Base-by-base conservation (phyloP, 2,113 vertebrate genomes). In the Rissa tridactyla region DNA sequence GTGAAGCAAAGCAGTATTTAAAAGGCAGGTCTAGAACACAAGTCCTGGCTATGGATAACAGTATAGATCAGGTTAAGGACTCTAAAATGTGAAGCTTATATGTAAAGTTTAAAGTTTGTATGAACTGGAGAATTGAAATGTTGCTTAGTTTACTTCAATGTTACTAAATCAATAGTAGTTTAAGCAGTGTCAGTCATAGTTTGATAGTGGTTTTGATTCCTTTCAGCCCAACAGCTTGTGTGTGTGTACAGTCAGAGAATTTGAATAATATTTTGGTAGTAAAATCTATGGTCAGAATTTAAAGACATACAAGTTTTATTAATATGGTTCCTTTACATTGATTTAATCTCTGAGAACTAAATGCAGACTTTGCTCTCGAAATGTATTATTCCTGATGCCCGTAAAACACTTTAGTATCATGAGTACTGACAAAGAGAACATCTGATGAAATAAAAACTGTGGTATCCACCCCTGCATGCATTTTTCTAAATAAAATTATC, bases 401-500 rank as follows among this genome's bases (percentile, higher is more conserved):
- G 10, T 86, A 85, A 86, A 94, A 46, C 61, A 29, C 49, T 87
- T 75, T 22, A 64, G 15, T 88, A 9, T 79, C 88, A 20, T 14
- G 15, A 79, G 30, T 72, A 47, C n/a, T 91, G 64, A 90, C 64
- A 64, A 84, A 91, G 76, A 77, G 47, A 91, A 62, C 21, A 49
- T 58, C 49, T 58, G 30, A 69, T 90, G 51, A 93, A 86, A 82
- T 87, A 51, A 66, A 55, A 86, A 46, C 5, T 4, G 6, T 68
- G 25, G 29, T 82, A 49, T 89, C 27, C 76, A 34, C 46, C 49
- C 22, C 42, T 97, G 88, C 87, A 89, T 97, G 94, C 69, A 2
- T 85, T 96, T 97, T 93, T 82, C 72, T 82, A 71, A 87, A 86
- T 87, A n/a, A 93, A 90, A 44, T 80, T 17, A 36, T 42, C 71